Evolutionary conservation across 1,140 invertebrate species (phyloP), one percentile per base, ranked within the genome.

Genomic region (Meloidogyne exigua): DNA sequence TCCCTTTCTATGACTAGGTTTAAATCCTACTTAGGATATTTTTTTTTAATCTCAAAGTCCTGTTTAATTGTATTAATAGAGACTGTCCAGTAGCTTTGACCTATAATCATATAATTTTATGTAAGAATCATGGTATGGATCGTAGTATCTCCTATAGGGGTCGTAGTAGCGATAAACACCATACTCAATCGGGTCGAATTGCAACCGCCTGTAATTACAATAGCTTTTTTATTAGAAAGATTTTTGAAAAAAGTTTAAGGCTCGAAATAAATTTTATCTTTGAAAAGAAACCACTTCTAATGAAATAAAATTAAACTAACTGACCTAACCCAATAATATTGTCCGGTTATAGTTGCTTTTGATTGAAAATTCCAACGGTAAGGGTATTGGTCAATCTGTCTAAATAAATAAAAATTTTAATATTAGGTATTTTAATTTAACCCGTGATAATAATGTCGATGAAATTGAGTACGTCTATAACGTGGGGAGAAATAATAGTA

Each of bases 391-490:
- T 73, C 71, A 21, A 73, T 21, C 32, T 73, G 71, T 62, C 71
- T 73, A 21, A 65, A 73, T 18, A 57, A 21, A 39, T 18, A 11
- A 44, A 26, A 36, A 18, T 62, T 62, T 71, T 49, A 44, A 49
- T 23, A 1, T 62, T 36, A 21, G n/a, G 13, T 39, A n/a, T n/a
- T n/a, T n/a, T n/a, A n/a, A n/a, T 32, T 26, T 13, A 72, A 73
- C 71, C 71, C 71, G 23, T 73, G 71, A 12, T 73, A 73, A 32
- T 73, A 73, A 32, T 73, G 71, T 2, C 71, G 71, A n/a, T 73
- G 71, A 39, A 73, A 73, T 28, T 73, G 71, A 3, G 71, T 73
- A 23, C 71, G 71, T 65, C 65, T 73, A 49, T 73, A 73, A n/a
- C 71, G 71, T 9, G 21, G 71, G 2, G 71, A 73, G 57, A 73